Evolutionary conservation across 2,888 invertebrate genomes (phyloP).

Genomic region (Biston betularia): DNA sequence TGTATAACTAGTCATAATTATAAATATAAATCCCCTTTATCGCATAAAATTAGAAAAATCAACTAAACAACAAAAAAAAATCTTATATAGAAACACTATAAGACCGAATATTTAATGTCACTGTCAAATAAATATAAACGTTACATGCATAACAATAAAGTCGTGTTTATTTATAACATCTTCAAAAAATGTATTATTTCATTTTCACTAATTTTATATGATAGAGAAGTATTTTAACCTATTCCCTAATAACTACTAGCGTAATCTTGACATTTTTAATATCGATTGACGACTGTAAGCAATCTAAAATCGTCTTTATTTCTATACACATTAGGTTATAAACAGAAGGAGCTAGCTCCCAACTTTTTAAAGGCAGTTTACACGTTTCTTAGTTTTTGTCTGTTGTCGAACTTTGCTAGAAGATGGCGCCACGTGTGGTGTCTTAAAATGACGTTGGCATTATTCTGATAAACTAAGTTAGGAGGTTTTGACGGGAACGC

Average conservation of each 20-base stretch:
- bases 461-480: no score
- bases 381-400: constrained; percentile 4
- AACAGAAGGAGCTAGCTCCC: constrained; percentile 13
- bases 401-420: not conserved
- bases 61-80: not conserved
- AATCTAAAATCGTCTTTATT: constrained; percentile 38
- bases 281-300: constrained; percentile 40
- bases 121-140: not conserved
- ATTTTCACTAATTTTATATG: constrained; percentile 10
- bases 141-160: not conserved
- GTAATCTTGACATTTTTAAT: constrained; percentile 40
- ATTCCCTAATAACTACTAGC: constrained; percentile 37
- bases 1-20: constrained; percentile 35
- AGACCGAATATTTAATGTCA: not conserved
- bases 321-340: constrained; percentile 17
- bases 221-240: constrained; percentile 19
- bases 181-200: not conserved
- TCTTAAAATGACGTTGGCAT: no score
- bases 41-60: constrained; percentile 14
- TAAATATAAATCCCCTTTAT: constrained; percentile 22
- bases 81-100: not conserved
- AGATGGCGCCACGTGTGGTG: constrained; percentile 10
- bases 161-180: not conserved
- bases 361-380: constrained; percentile 30
- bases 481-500: no score